A percentile compares a stretch with the other conserved stretches of the same genome.
Conservation (phyloP, 2,888 invertebrate species). For the Pogonocherus hispidulus region DNA sequence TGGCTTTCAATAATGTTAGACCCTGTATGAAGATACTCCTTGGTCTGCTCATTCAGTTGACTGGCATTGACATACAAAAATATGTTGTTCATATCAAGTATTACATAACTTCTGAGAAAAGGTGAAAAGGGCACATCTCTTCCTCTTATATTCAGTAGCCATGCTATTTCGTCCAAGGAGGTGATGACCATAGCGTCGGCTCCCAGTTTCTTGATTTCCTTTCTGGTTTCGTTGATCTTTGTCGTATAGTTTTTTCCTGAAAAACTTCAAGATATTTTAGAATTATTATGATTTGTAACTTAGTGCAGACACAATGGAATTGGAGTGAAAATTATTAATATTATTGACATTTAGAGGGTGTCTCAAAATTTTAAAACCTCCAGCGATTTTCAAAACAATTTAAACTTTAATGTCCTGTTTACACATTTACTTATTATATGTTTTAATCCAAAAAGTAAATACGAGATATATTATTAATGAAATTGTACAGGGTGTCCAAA, state of each 20-base stretch:
- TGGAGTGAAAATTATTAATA: too few relatives aligned
- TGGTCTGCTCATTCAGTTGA: slow-evolving; percentile 71
- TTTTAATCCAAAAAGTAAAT: too few relatives aligned
- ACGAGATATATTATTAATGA: too few relatives aligned
- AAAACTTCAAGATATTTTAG: slow-evolving; percentile 44
- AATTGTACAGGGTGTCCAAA: too few relatives aligned
- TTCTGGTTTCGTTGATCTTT: slow-evolving; percentile 79
- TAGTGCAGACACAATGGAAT: neutral
- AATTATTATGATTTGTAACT: slow-evolving; percentile 12
- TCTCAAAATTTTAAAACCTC: too few relatives aligned
- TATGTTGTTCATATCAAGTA: slow-evolving; percentile 77
- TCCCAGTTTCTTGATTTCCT: slow-evolving; percentile 73
- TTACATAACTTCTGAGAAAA: slow-evolving; percentile 81
- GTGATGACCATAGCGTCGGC: slow-evolving; percentile 88
- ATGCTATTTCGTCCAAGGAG: slow-evolving; percentile 89
- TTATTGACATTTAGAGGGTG: too few relatives aligned
- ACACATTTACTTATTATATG: too few relatives aligned
- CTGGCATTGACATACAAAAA: slow-evolving; percentile 79
- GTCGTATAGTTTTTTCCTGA: slow-evolving; percentile 80
- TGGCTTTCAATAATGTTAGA: slow-evolving; percentile 72
- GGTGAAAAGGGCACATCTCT: slow-evolving; percentile 87
- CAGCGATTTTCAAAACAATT: too few relatives aligned
- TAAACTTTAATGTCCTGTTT: too few relatives aligned
- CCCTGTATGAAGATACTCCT: slow-evolving; percentile 70
- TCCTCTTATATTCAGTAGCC: slow-evolving; percentile 91